Evolutionary conservation across 2,888 invertebrate genomes (phyloP).

Genomic region (Aspidiotus rigidus): DNA sequence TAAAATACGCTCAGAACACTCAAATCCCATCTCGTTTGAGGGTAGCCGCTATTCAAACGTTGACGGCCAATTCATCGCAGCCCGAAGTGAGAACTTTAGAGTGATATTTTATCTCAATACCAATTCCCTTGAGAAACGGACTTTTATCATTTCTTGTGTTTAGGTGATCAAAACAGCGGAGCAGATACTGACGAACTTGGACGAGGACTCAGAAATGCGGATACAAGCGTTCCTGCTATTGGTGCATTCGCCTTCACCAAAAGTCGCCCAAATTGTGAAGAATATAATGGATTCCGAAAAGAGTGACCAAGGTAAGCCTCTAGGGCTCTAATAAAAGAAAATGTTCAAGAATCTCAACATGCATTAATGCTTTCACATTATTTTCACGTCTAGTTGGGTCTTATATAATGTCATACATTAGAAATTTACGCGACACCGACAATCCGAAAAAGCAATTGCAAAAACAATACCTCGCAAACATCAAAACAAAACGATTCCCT

Average conservation of each 20-base stretch:
- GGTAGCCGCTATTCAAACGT: conserved; percentile 70
- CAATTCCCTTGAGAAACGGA: not conserved
- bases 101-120: not conserved
- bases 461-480: conserved; percentile 49
- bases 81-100: not conserved
- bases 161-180: conserved; percentile 43
- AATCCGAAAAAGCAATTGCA: conserved; percentile 61
- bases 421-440: conserved; percentile 64
- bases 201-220: conserved; percentile 76
- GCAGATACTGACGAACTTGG: conserved; percentile 58
- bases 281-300: conserved; percentile 63
- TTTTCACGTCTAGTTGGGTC: conserved; percentile 56
- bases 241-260: conserved; percentile 62
- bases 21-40: conserved; percentile 57
- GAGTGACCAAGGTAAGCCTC: conserved; percentile 55
- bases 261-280: conserved; percentile 61
- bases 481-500: conserved; percentile 50
- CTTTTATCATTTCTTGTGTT: conserved; percentile 3
- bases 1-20: conserved; percentile 54
- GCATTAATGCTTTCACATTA: no score
- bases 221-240: conserved; percentile 74
- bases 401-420: conserved; percentile 72
- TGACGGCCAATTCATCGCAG: conserved; percentile 60
- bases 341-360: no score
- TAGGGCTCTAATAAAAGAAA: no score